A percentile compares a stretch with the other conserved stretches of the same genome.
phyloP scores from a whole-genome alignment of 2,888 invertebrate genomes.

The Cinara cedri region DNA sequence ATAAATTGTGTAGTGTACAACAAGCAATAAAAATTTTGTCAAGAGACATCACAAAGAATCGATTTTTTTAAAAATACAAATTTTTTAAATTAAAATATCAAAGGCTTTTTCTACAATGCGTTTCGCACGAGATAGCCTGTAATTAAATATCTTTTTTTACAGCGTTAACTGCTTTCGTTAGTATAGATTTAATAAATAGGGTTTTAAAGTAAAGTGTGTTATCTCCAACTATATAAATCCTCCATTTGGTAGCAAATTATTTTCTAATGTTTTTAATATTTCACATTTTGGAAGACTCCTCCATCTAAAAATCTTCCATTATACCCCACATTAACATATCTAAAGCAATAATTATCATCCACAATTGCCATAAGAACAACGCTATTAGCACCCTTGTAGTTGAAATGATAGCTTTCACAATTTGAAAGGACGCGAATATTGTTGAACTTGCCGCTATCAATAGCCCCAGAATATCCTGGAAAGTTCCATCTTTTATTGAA shows the following conservation, averaged over 20 bases:
- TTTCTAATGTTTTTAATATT: background rate
- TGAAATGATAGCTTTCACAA: conserved; percentile 1
- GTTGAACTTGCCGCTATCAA: background rate
- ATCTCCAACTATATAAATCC: conserved; percentile 3
- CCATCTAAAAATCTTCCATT: background rate
- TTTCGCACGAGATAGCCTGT: background rate
- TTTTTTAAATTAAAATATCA: background rate
- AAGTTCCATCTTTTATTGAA: background rate
- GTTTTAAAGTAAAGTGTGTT: background rate
- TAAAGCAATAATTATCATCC: background rate
- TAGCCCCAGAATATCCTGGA: background rate
- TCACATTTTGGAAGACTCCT: background rate
- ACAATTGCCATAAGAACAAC: background rate
- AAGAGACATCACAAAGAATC: background rate
- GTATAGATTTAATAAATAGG: conserved; percentile 22
- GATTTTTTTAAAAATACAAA: background rate
- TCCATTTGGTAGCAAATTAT: background rate
- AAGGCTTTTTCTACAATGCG: conserved; percentile 13
- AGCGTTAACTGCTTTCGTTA: background rate
- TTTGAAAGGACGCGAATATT: background rate
- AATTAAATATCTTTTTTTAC: conserved; percentile 18
- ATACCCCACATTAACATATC: background rate
- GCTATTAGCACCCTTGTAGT: background rate
- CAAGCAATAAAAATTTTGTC: background rate
- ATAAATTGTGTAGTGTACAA: background rate